Evolutionary conservation across 2,797 vertebrate species (phyloP), one percentile per base, ranked within the genome.

Genomic region (Pteronotus mesoamericanus): DNA sequence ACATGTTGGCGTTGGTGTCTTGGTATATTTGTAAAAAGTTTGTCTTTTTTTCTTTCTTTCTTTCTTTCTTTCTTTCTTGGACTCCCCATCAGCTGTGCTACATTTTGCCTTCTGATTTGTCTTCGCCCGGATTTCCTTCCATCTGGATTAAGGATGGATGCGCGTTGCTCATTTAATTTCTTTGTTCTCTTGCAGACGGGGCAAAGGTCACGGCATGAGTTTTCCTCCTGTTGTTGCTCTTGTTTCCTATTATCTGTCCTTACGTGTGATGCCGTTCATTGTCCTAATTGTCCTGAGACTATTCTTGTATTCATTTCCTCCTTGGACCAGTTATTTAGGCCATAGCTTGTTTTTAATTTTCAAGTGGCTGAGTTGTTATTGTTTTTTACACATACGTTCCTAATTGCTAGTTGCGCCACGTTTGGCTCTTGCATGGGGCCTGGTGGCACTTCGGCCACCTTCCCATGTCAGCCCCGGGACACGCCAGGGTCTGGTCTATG

Each of bases 311-410:
- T 69, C 32, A 57, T 77, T 89, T 82, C 44, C 84, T 85, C 53
- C 46, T 78, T 22, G 21, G 71, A 18, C 42, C 69, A 19, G 37
- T 46, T 78, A 12, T 55, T 83, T 21, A 77, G 75, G 80, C 68
- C 88, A 48, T 61, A 51, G 75, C 53, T 89, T 84, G 88, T 68
- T 94, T 92, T 94, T 79, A 22, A 69, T 90, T 95, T 94, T 29
- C 24, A 12, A 72, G 61, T 61, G 64, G 37, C 71, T 22, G 29
- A 32, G 39, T 2, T 32, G 24, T 18, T 80, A 48, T n/a, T 18
- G 53, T n/a, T 11, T 66, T 72, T n/a, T 11, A 26, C 18, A 48
- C 53, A 44, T 18, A 5, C 42, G 37, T 44, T 64, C 32, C 61
- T 34, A 9, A 48, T 85, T 94, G 82, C 72, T 77, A 1, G 39